Evolutionary conservation across 2,797 vertebrate species (phyloP).

Genomic region (Triplophysa bombifrons): DNA sequence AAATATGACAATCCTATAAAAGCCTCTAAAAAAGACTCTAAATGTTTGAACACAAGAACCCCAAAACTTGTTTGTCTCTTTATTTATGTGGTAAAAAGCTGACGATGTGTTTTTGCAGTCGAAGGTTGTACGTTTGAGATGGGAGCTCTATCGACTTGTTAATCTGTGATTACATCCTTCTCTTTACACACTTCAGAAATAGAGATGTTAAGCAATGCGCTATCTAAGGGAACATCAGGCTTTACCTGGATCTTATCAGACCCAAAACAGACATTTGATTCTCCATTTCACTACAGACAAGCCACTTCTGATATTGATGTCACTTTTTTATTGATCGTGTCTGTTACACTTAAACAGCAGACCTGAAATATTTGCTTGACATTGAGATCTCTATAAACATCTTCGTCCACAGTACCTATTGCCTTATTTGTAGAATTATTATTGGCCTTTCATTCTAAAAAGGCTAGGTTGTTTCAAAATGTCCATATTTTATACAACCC

Average conservation of each 20-base stretch:
- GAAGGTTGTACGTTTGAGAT: constrained; percentile 66
- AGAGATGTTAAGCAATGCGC: constrained; percentile 69
- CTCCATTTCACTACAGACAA: constrained; percentile 31
- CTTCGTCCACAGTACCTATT: not conserved
- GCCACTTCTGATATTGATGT: constrained; percentile 23
- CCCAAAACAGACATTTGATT: constrained; percentile 21
- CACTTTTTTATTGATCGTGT: constrained; percentile 32
- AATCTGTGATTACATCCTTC: constrained; percentile 79
- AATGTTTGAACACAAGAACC: too few relatives aligned
- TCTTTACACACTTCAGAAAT: constrained; percentile 76
- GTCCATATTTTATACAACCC: too few relatives aligned
- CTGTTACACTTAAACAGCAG: constrained; percentile 18
- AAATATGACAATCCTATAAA: too few relatives aligned
- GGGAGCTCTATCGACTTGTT: constrained; percentile 75
- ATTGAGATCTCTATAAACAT: not conserved
- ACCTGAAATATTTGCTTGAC: not conserved
- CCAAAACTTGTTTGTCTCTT: too few relatives aligned
- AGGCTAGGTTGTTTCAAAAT: too few relatives aligned
- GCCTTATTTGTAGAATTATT: not conserved
- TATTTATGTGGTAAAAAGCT: too few relatives aligned
- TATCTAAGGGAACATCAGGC: constrained; percentile 77
- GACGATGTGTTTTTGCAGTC: constrained; percentile 57
- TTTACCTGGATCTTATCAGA: constrained; percentile 78
- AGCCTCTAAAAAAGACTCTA: too few relatives aligned
- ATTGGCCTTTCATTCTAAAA: not conserved